Percentiles rank a stretch among this genome's conserved stretches.
phyloP scores from a whole-genome alignment of 2,113 vertebrate genomes.

The Hassar affinis region DNA sequence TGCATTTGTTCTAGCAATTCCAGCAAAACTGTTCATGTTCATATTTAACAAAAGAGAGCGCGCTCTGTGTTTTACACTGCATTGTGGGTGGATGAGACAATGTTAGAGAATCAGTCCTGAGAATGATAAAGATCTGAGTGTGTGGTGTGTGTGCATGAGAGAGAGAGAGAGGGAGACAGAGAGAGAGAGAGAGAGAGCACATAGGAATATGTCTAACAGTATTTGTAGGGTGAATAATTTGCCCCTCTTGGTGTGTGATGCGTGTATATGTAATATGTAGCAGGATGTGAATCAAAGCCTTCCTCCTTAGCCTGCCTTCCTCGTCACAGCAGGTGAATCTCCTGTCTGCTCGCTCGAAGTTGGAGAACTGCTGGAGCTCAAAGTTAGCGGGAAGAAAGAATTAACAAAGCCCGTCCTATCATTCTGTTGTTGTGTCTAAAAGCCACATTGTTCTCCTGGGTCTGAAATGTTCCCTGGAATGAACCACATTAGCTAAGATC shows the following conservation, averaged over 20 bases:
- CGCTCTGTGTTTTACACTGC: conserved; percentile 4
- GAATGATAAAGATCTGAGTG: neutral
- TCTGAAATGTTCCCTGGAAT: conserved; percentile 48
- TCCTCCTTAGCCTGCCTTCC: conserved; percentile 56
- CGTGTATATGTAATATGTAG: conserved; percentile 50
- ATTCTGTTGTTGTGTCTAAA: conserved; percentile 39
- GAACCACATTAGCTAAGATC: conserved; percentile 58
- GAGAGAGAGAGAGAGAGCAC: too few species aligned
- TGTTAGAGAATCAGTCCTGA: conserved; percentile 18
- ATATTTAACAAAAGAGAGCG: conserved; percentile 14
- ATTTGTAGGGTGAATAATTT: conserved; percentile 58
- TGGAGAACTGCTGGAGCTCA: conserved; percentile 42
- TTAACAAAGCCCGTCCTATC: conserved; percentile 59
- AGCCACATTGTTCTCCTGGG: conserved; percentile 54
- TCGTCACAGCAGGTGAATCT: conserved; percentile 66
- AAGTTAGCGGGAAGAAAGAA: conserved; percentile 51
- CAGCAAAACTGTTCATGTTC: neutral
- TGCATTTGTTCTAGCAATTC: conserved; percentile 24
- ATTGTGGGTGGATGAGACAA: neutral
- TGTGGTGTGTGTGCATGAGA: neutral
- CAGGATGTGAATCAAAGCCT: conserved; percentile 56
- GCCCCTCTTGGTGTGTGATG: conserved; percentile 42
- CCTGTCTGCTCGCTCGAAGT: conserved; percentile 54
- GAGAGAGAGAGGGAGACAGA: neutral
- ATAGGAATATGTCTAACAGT: neutral